These are phyloP conservation scores for Penaeus monodon DNA, from an alignment of 2,888 invertebrate species.

Conservation along the genomic window DNA sequence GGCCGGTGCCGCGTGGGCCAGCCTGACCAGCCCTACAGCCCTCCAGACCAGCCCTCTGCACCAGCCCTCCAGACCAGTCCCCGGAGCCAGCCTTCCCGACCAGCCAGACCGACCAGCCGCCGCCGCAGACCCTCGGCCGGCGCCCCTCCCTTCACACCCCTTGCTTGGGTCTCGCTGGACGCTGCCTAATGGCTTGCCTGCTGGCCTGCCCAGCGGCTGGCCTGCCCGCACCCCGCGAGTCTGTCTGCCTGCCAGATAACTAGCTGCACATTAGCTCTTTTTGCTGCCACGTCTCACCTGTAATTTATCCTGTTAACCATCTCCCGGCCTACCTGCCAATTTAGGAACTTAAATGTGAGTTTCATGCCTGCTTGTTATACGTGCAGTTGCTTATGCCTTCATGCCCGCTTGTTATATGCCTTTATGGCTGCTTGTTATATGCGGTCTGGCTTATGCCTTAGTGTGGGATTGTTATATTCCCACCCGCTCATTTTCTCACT, in stretches of 20 bases:
- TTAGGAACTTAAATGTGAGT: conserved; percentile 37
- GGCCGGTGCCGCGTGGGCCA: conserved; percentile 20
- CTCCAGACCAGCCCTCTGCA: background rate
- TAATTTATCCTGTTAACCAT: conserved; percentile 58
- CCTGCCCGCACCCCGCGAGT: conserved; percentile 28
- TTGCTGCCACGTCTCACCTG: conserved; percentile 48
- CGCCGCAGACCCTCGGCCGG: too few relatives aligned
- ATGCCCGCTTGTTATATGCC: too few relatives aligned
- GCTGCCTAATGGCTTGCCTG: background rate
- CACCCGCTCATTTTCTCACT: too few relatives aligned
- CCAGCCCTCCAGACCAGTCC: background rate
- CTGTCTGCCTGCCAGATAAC: conserved; percentile 38
- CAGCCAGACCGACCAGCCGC: background rate
- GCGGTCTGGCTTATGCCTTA: too few relatives aligned
- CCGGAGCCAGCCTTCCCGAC: background rate
- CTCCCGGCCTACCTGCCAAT: conserved; percentile 49
- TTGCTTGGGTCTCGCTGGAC: too few relatives aligned
- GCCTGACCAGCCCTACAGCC: background rate
- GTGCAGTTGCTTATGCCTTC: too few relatives aligned
- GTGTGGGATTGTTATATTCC: too few relatives aligned
- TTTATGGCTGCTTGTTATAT: too few relatives aligned
- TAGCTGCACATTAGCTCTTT: conserved; percentile 51
- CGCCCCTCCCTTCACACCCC: conserved; percentile 14
- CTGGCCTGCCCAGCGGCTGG: background rate
- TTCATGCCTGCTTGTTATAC: too few relatives aligned